Evolutionary conservation across 23 tunicate species (phyloP).

Genomic region (Phallusia fumigata): DNA sequence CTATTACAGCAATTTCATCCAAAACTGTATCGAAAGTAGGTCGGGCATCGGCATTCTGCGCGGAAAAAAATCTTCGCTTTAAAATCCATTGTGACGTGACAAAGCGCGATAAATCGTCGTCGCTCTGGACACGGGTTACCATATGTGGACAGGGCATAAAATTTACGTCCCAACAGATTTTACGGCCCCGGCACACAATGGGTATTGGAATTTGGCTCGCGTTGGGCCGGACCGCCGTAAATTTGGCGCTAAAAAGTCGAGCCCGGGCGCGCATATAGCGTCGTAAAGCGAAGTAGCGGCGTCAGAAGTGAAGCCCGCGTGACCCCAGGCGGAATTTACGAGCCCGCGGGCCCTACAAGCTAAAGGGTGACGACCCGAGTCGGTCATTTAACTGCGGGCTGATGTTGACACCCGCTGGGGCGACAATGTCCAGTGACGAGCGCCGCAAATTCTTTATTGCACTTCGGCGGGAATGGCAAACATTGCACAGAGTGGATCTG

Average conservation of each 20-base stretch:
- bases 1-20: too few species aligned
- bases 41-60: not conserved
- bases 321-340: not conserved
- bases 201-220: not conserved
- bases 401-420: not conserved
- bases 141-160: not conserved
- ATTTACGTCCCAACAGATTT: conserved; percentile 4
- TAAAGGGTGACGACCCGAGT: not conserved
- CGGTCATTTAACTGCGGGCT: not conserved
- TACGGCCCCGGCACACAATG: conserved; percentile 5
- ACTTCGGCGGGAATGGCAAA: too few species aligned
- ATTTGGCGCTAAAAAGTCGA: not conserved
- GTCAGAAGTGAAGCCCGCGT: not conserved
- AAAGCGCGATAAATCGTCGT: not conserved
- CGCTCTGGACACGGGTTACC: not conserved
- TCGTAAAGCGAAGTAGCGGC: not conserved
- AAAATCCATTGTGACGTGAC: not conserved
- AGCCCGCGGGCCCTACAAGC: not conserved
- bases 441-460: too few species aligned
- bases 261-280: not conserved
- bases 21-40: too few species aligned
- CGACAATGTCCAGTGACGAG: not conserved
- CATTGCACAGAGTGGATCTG: too few species aligned
- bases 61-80: not conserved
- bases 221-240: not conserved